A percentile compares a stretch with the other conserved stretches of the same genome.
Evolutionary conservation across 2,888 invertebrate species (phyloP).

Genomic region (Parapristionchus giblindavisi): DNA sequence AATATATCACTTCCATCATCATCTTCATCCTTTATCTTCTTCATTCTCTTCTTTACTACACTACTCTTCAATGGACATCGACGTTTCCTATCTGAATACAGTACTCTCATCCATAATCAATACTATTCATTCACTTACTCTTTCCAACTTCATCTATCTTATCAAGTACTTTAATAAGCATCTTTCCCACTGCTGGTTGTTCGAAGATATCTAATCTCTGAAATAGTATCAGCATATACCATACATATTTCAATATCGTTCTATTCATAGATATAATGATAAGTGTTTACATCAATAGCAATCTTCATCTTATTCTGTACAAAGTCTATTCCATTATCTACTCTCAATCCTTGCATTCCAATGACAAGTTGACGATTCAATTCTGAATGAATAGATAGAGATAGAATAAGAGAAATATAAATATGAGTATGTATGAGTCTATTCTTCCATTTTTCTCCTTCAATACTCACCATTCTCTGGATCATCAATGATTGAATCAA

Average conservation of each 20-base stretch:
- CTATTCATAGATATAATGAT: not conserved
- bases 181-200: not conserved
- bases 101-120: not conserved
- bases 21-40: slow-evolving; percentile 1
- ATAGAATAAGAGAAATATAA: not conserved
- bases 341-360: not conserved
- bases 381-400: too few relatives aligned
- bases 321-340: not conserved
- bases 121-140: not conserved
- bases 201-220: slow-evolving; percentile 31
- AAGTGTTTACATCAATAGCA: slow-evolving; percentile 10
- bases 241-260: not conserved
- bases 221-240: not conserved
- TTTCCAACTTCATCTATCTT: slow-evolving; percentile 2
- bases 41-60: slow-evolving; percentile 22
- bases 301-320: slow-evolving; percentile 26
- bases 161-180: slow-evolving; percentile 2
- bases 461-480: slow-evolving; percentile 15
- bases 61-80: too few relatives aligned
- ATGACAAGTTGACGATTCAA: slow-evolving; percentile 1
- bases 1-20: not conserved
- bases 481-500: slow-evolving; percentile 27
- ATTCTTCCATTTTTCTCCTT: not conserved
- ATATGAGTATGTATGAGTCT: not conserved
- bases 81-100: too few relatives aligned